Evolutionary conservation across 2,113 vertebrate species (phyloP), one percentile per base, ranked within the genome.

Genomic region (Antennarius striatus): DNA sequence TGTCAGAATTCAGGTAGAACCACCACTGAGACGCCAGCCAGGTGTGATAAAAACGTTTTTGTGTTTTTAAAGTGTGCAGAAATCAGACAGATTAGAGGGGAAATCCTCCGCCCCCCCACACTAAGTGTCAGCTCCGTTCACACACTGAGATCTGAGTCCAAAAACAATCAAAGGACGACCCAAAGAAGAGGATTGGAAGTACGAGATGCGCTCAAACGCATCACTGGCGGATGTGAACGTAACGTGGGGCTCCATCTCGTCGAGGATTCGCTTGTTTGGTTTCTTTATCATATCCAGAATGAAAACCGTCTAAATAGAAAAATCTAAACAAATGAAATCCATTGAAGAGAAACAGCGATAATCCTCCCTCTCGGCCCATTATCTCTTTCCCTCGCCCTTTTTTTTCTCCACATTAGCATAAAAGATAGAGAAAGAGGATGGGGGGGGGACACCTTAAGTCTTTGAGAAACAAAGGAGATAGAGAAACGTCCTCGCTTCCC

Each of bases 301-400:
- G 68, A 81, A 84, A 69, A 29, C 67, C 70, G 86, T 90, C 77
- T 83, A 78, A 86, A 88, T 75, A 80, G 64, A 87, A 82, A 87
- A 82, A 84, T 87, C 79, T 78, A 75, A 84, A 81, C 75, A 79
- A 87, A 79, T 88, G 80, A 83, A 89, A 74, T 84, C 71, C 76
- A 66, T 65, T 75, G 69, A 80, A 64, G 64, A 86, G 68, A 80
- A 88, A 80, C 68, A 73, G 60, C 74, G 66, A 79, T 86, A 88
- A 88, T 86, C 81, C 77, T 73, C 62, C 71, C 75, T 74, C 50
- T 73, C 39, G 47, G 80, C 70, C 62, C 64, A 80, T 87, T 84
- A 75, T 77, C 63, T 56, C 56, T 36, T 36, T 7, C 32, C 51
- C 47, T 29, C 49, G 45, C 51, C 47, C 29, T 52, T 48, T 39